A percentile compares a stretch with the other conserved stretches of the same genome.
phyloP scores from a whole-genome alignment of 1,140 invertebrate genomes.

The Tigriopus japonicus region DNA sequence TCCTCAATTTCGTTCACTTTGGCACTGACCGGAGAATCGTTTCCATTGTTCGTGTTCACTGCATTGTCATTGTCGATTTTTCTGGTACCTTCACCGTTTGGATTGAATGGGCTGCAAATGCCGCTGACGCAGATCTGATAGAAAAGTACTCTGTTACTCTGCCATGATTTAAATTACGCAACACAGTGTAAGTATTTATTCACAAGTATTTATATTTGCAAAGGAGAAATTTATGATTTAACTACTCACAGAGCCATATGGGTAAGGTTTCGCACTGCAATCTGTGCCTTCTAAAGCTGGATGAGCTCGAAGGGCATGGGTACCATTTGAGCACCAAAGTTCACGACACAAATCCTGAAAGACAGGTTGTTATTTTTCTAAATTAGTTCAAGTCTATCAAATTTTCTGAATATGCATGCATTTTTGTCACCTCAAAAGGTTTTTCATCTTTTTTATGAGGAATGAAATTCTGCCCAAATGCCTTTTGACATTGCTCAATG shows the following conservation, averaged over 20 bases:
- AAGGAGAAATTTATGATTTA: not conserved
- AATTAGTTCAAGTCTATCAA: too few relatives aligned
- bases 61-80: not conserved
- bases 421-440: not conserved
- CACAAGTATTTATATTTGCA: too few relatives aligned
- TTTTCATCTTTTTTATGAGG: not conserved
- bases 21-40: not conserved
- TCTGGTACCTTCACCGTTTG: not conserved
- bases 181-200: too few relatives aligned
- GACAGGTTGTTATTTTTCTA: not conserved
- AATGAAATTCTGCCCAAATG: not conserved
- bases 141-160: too few relatives aligned
- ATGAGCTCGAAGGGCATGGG: slow-evolving; percentile 26
- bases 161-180: too few relatives aligned
- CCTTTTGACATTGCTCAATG: not conserved
- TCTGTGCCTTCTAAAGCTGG: slow-evolving; percentile 26
- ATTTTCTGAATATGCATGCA: too few relatives aligned
- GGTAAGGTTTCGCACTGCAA: slow-evolving; percentile 19
- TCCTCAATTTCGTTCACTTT: not conserved
- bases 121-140: slow-evolving; percentile 1
- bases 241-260: slow-evolving; percentile 8
- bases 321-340: slow-evolving; percentile 24
- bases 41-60: not conserved
- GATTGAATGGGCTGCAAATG: slow-evolving; percentile 5
- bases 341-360: slow-evolving; percentile 21